Percentiles rank a stretch among this genome's conserved stretches.
Conservation (phyloP, 2,797 vertebrate species). For the Crocodylus rhombifer region DNA sequence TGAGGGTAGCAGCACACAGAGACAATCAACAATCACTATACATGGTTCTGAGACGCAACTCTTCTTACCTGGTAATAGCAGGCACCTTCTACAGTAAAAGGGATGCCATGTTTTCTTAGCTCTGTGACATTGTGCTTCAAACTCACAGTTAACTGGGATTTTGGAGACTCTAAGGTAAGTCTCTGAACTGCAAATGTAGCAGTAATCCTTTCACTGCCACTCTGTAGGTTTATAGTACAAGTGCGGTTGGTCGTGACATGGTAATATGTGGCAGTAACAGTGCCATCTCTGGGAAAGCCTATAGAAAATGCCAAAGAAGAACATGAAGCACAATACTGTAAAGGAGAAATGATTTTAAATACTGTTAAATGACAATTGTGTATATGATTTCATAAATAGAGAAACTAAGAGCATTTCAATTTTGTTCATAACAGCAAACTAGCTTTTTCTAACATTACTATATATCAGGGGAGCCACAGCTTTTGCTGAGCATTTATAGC, state of each 20-base stretch:
- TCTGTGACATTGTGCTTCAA: slow-evolving; percentile 78
- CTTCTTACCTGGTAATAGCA: slow-evolving; percentile 82
- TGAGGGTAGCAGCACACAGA: neutral
- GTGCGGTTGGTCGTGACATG: slow-evolving; percentile 57
- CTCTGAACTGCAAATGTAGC: slow-evolving; percentile 68
- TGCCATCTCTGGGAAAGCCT: slow-evolving; percentile 82
- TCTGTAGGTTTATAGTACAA: slow-evolving; percentile 69
- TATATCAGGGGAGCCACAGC: neutral
- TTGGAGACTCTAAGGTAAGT: neutral
- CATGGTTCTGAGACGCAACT: neutral
- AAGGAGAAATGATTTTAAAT: neutral
- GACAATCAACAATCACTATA: neutral
- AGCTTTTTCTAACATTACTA: neutral
- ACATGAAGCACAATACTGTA: neutral
- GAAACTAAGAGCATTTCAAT: neutral
- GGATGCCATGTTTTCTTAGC: slow-evolving; percentile 75
- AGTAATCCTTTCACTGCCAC: slow-evolving; percentile 69
- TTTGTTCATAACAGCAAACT: neutral
- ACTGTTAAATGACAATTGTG: neutral
- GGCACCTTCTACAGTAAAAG: slow-evolving; percentile 70
- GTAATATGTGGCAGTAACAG: slow-evolving; percentile 64
- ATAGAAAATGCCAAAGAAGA: neutral
- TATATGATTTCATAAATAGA: neutral
- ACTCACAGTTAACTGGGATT: slow-evolving; percentile 69
- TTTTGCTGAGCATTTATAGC: neutral